Evolutionary conservation across 2,888 invertebrate species (phyloP), one percentile per base, ranked within the genome.

Genomic region (Allolobophora icterica): DNA sequence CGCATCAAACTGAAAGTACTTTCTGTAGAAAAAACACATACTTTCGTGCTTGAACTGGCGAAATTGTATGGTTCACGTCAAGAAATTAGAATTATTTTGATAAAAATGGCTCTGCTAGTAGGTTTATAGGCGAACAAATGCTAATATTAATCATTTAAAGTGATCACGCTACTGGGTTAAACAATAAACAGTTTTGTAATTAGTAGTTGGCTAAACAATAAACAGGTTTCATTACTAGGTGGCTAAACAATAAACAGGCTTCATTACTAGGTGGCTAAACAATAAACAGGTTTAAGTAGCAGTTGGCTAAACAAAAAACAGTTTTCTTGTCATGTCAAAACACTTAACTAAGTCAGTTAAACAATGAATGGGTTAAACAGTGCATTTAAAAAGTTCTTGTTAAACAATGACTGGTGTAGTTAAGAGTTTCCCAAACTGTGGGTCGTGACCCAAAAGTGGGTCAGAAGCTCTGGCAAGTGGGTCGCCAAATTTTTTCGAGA

Each of bases 1-100:
- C 11, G 83, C n/a, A 84, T 83, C 90, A 45, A 91, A 84, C 58
- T 83, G 40, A 87, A 91, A 91, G 34, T 89, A 38, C 45, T 90
- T 71, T 40, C 91, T 91, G 90, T n/a, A 35, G 89, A 90, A 71
- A 8, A 71, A 71, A 71, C n/a, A 40, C 8, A 35, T 2, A 52
- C 89, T 91, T 38, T 87, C 3, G 30, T 38, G n/a, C 24, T 30
- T 24, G 5, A 90, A 89, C 33, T 90, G 34, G 40, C 33, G 17
- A 52, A 89, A 89, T 30, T 40, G 42, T 45, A 34, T 52, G 30
- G 38, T 42, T n/a, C 19, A 30, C 45, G 19, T 83, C 17, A 84
- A 58, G 30, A 19, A 34, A 91, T 40, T 42, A n/a, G 33, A n/a
- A 35, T 71, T 33, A 11, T 6, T 84, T 84, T 11, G 11, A 11